Evolutionary conservation across 2,113 vertebrate genomes (phyloP), one percentile per base, ranked within the genome.

Genomic region (Platichthys stellatus): DNA sequence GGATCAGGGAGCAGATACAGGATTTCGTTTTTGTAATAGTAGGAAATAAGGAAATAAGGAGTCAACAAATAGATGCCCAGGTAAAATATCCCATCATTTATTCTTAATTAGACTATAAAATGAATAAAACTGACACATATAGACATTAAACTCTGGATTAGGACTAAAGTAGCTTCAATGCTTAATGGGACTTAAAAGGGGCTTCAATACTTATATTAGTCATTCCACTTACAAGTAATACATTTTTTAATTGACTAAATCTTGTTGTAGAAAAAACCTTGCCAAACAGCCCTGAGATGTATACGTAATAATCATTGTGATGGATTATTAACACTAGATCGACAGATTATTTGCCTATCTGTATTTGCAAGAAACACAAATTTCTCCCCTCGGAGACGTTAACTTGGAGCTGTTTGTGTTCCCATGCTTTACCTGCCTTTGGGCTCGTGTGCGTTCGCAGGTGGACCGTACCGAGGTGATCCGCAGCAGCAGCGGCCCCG

Each of bases 401-500:
- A 64, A 13, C 0, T 8, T 10, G 21, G 35, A 49, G 17, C 26
- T 78, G 6, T 43, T 47, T 26, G 51, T 71, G 62, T 24, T 12
- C 49, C 2, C 15, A 9, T 54, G 43, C 66, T 43, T 5, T 31
- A 11, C 24, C 35, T 56, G 17, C 9, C n/a, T 38, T 3, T 26
- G 43, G 28, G 11, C 28, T 2, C 40, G 10, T 63, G 35, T 60
- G 35, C 87, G 73, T 79, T 43, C 43, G 23, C 90, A 99, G 98
- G 98, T 99, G 88, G 98, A 99, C 93, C 95, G 98, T 59, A 98
- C 98, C 3, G 98, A 99, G 85, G 96, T 99, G 83, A 98, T 99
- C 59, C 96, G 97, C 43, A 99, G 97, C 90, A 98, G 97, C 79
- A 98, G 96, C 82, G 92, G 95, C 68, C 96, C 98, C 0, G 92